Evolutionary conservation across 2,888 invertebrate genomes (phyloP), one percentile per base, ranked within the genome.

Genomic region (Dione juno): DNA sequence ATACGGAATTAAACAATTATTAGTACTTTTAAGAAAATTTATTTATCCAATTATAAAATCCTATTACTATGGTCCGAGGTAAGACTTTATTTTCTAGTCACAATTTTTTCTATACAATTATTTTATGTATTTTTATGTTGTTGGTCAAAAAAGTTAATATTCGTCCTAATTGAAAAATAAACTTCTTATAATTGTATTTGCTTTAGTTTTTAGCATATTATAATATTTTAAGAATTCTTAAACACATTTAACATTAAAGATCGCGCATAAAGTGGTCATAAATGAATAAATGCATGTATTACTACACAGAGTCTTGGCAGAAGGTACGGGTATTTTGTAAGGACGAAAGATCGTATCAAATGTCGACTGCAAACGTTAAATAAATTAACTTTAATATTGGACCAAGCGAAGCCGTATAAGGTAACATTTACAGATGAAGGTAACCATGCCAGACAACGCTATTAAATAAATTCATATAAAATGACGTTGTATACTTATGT

Each of bases 381-480:
- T 53, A 63, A 57, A 67, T 72, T 67, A 67, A 70, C 64, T 70
- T 65, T 64, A 70, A 59, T 66, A 50, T 50, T 50, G 67, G 70
- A 64, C 67, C 72, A 70, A 69, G 69, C 64, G 48, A 67, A 19
- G 40, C 72, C 71, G 45, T 71, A 69, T 65, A 71, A 69, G 71
- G 73, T 54, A 58, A 69, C 52, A 64, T 71, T 58, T 57, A 53
- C 63, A 19, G 28, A 59, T 61, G 63, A 63, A 67, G 70, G 70
- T 71, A 59, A 67, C 52, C 64, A 50, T 40, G 37, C 40, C 43
- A 21, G 50, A 50, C 50, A 5, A 16, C 14, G 28, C 61, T 58
- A 45, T 54, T 45, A 67, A 69, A 48, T 53, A 64, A 53, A 53
- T 41, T 67, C 59, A 53, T 53, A 61, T 53, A 48, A 48, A 43